phyloP scores from a whole-genome alignment of 1,140 invertebrate genomes.

The Drosophila lowei region DNA sequence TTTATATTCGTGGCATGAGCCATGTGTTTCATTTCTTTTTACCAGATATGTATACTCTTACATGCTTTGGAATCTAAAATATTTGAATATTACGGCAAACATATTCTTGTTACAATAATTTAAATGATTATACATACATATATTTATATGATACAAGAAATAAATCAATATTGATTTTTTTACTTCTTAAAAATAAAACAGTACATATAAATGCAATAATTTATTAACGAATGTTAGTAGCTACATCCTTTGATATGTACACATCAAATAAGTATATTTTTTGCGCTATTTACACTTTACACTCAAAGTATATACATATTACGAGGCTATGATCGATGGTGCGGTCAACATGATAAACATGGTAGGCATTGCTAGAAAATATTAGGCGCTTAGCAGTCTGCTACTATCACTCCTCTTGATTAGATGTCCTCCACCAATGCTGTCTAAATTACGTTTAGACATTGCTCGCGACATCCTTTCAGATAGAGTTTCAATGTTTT shows the following conservation, averaged over 20 bases:
- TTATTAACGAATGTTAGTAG: constrained; percentile 47
- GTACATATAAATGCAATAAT: constrained; percentile 42
- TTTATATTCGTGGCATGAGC: too few species aligned
- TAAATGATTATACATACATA: neutral
- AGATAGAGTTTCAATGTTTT: constrained; percentile 21
- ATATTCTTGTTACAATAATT: too few species aligned
- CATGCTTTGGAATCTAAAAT: too few species aligned
- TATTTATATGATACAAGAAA: neutral
- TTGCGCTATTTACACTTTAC: constrained; percentile 28
- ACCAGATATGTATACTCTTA: too few species aligned
- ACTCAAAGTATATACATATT: constrained; percentile 8
- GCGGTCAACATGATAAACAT: constrained; percentile 13
- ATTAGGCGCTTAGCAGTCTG: constrained; percentile 31
- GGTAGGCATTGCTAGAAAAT: neutral
- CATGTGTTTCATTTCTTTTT: too few species aligned
- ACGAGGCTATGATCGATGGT: constrained; percentile 10
- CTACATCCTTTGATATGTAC: constrained; percentile 38
- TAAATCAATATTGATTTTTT: neutral
- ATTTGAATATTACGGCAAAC: too few species aligned
- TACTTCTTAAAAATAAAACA: constrained; percentile 14
- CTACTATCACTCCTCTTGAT: constrained; percentile 54
- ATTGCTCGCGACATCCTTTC: constrained; percentile 25
- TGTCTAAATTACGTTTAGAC: constrained; percentile 63
- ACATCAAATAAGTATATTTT: constrained; percentile 35
- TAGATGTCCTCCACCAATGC: constrained; percentile 66